phyloP scores from a whole-genome alignment of 2,888 invertebrate genomes.

The Morpho helenor region DNA sequence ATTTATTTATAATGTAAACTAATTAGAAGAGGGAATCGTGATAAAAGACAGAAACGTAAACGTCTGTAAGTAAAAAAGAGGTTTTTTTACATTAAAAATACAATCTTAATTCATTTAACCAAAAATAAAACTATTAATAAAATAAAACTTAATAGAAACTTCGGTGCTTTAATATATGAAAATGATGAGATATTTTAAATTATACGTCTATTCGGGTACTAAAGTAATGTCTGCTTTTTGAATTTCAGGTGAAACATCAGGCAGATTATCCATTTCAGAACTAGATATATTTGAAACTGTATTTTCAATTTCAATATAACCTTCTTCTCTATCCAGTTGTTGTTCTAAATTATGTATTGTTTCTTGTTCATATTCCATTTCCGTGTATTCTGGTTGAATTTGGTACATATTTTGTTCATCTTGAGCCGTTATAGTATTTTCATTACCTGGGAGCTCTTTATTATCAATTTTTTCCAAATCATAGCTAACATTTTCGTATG shows the following conservation, averaged over 20 bases:
- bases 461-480: slow-evolving; percentile 24
- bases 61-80: too few relatives aligned
- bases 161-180: too few relatives aligned
- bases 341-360: slow-evolving; percentile 35
- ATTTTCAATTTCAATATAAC: slow-evolving; percentile 29
- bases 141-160: too few relatives aligned
- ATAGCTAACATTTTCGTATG: slow-evolving; percentile 20
- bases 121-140: too few relatives aligned
- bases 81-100: too few relatives aligned
- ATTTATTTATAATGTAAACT: too few relatives aligned
- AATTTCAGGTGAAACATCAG: not conserved
- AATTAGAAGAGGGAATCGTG: too few relatives aligned
- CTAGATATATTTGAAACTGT: slow-evolving; percentile 12
- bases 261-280: slow-evolving; percentile 6
- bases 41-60: too few relatives aligned
- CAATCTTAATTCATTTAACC: too few relatives aligned
- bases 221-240: too few relatives aligned
- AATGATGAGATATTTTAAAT: too few relatives aligned
- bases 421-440: slow-evolving; percentile 4
- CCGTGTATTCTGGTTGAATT: slow-evolving; percentile 15
- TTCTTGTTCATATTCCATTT: slow-evolving; percentile 15
- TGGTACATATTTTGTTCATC: slow-evolving; percentile 16
- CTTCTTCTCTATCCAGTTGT: slow-evolving; percentile 44
- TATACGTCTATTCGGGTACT: too few relatives aligned
- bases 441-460: not conserved